Evolutionary conservation across 1,140 invertebrate species (phyloP).

Genomic region (Eufriesea mexicana): DNA sequence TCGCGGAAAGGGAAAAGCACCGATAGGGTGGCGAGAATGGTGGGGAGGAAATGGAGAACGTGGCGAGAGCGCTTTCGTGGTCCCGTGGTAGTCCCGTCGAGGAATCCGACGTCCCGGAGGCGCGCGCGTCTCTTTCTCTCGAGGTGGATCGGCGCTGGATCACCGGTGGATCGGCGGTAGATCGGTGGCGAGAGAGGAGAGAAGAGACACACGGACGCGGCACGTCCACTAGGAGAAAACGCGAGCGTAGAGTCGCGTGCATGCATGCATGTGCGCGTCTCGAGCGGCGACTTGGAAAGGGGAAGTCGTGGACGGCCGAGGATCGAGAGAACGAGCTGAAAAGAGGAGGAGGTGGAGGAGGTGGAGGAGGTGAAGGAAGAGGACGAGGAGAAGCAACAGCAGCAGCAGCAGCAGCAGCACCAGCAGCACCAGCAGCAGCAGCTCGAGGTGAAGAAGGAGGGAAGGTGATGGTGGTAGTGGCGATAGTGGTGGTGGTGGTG

Average conservation of each 20-base stretch:
- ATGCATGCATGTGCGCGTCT: slow-evolving; percentile 71
- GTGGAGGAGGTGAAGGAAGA: neutral
- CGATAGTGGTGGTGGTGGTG: too few species aligned
- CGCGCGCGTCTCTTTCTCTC: slow-evolving; percentile 50
- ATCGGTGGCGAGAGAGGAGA: neutral
- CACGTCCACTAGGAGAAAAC: slow-evolving; percentile 35
- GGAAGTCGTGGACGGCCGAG: slow-evolving; percentile 75
- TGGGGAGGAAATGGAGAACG: neutral
- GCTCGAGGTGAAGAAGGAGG: slow-evolving; percentile 21
- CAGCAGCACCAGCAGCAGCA: neutral
- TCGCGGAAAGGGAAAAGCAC: neutral
- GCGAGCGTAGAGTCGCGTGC: slow-evolving; percentile 56
- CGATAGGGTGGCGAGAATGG: too few species aligned
- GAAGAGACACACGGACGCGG: slow-evolving; percentile 6
- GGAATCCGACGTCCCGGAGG: slow-evolving; percentile 39
- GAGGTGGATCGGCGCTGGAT: neutral
- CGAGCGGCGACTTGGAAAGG: slow-evolving; percentile 76
- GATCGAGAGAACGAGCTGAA: slow-evolving; percentile 39
- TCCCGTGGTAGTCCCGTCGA: neutral
- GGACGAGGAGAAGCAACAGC: neutral
- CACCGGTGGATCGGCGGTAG: neutral
- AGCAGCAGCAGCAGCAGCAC: neutral
- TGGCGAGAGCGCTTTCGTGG: neutral
- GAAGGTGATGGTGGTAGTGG: neutral
- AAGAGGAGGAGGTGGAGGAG: slow-evolving; percentile 36